Evolutionary conservation across 2,888 invertebrate genomes (phyloP).

Genomic region (Diaphora mendica): DNA sequence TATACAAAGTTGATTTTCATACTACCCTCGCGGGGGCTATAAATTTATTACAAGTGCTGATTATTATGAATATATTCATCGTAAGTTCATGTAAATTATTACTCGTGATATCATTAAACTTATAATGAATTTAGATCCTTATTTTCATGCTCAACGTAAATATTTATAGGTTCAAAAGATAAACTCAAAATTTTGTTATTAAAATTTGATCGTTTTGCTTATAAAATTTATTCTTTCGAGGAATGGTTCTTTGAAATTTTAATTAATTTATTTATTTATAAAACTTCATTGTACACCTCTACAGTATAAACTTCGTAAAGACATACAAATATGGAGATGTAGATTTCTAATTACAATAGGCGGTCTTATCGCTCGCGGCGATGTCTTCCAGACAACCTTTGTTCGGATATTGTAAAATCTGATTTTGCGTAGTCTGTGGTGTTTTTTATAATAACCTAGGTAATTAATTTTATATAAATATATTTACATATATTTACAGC

Average conservation of each 20-base stretch:
- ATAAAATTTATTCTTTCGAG: neutral
- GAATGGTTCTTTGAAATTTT: neutral
- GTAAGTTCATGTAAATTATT: slow-evolving; percentile 3
- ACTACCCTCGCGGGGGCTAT: slow-evolving; percentile 3
- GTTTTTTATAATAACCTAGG: no score
- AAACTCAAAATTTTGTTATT: neutral
- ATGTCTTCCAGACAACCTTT: no score
- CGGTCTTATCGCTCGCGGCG: no score
- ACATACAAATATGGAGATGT: no score
- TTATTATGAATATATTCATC: slow-evolving; percentile 11
- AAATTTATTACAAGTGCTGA: slow-evolving; percentile 10
- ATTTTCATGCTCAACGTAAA: neutral
- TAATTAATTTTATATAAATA: no score
- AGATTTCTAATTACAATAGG: no score
- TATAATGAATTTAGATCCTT: neutral
- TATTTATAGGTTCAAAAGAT: neutral
- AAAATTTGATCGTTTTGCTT: neutral
- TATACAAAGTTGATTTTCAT: slow-evolving; percentile 9
- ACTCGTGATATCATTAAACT: neutral
- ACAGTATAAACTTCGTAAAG: no score
- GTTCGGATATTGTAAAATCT: no score
- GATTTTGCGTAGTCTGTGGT: no score
- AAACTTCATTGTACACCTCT: no score
- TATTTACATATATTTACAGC: no score
- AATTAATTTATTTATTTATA: neutral